Evolutionary conservation across 2,888 invertebrate genomes (phyloP).

Genomic region (Flabesymbios commensalis): DNA sequence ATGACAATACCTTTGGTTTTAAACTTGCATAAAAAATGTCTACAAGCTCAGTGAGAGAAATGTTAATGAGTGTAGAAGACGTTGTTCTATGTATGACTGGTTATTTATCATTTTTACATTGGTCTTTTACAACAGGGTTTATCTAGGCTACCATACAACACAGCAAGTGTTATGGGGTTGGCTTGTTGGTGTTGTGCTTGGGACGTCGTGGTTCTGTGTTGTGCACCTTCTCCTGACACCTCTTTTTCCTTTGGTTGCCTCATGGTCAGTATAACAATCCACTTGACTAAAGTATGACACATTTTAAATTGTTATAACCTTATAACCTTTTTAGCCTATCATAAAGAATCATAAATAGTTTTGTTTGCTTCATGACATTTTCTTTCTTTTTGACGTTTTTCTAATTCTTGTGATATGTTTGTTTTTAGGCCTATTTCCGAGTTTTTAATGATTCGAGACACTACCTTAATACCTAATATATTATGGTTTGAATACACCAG

Average conservation of each 20-base stretch:
- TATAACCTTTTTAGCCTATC: too few relatives aligned
- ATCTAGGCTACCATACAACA: slow-evolving; percentile 83
- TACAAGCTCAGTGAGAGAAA: too few relatives aligned
- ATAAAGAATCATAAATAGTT: not conserved
- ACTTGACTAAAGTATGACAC: not conserved
- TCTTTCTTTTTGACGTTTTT: too few relatives aligned
- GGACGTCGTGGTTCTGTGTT: slow-evolving; percentile 79
- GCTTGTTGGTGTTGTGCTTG: slow-evolving; percentile 74
- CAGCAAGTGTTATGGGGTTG: slow-evolving; percentile 81
- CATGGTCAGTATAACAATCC: slow-evolving; percentile 72
- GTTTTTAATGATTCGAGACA: slow-evolving; percentile 82
- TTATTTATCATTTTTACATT: too few relatives aligned
- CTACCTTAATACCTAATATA: slow-evolving; percentile 87
- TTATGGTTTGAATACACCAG: slow-evolving; percentile 93
- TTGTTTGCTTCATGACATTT: not conserved
- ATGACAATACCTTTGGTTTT: too few relatives aligned
- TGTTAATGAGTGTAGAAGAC: too few relatives aligned
- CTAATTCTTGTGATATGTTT: too few relatives aligned
- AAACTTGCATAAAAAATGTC: too few relatives aligned
- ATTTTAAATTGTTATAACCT: not conserved
- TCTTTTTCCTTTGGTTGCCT: slow-evolving; percentile 80
- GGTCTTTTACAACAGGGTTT: slow-evolving; percentile 82
- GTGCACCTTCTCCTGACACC: slow-evolving; percentile 82
- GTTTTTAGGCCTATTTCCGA: slow-evolving; percentile 76
- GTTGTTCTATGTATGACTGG: too few relatives aligned